Conservation (phyloP, 37 sponge, comb jelly and placozoan genomes). For the Ephydatia muelleri region DNA sequence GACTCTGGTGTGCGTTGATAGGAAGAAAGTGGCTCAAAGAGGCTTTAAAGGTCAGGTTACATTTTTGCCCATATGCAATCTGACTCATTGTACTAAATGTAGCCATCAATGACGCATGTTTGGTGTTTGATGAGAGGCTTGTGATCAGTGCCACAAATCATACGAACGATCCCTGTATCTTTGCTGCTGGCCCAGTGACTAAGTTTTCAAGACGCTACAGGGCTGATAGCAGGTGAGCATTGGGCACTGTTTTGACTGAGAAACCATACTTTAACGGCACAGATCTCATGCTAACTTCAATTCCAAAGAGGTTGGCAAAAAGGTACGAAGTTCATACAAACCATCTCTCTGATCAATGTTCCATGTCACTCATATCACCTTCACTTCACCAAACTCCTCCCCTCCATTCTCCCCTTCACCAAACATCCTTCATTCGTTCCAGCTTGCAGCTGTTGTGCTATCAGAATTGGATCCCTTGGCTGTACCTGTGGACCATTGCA, state of each 20-base stretch:
- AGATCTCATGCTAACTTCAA: slow-evolving; percentile 78
- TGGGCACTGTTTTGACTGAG: not conserved
- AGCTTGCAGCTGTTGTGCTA: slow-evolving; percentile 43
- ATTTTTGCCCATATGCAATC: not conserved
- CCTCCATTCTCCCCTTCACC: too few species aligned
- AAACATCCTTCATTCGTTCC: slow-evolving; percentile 27
- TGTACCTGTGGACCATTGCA: not conserved
- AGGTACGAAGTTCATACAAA: slow-evolving; percentile 13
- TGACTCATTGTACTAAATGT: not conserved
- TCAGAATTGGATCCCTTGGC: slow-evolving; percentile 49
- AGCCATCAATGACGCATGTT: slow-evolving; percentile 94
- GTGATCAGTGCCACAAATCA: slow-evolving; percentile 77
- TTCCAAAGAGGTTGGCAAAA: slow-evolving; percentile 75
- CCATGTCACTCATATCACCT: slow-evolving; percentile 4
- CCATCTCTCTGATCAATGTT: not conserved
- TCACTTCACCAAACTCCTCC: not conserved
- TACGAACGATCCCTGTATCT: slow-evolving; percentile 89
- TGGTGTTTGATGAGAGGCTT: slow-evolving; percentile 92
- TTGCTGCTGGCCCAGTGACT: slow-evolving; percentile 93
- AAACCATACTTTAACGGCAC: not conserved
- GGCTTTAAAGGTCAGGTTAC: slow-evolving; percentile 70
- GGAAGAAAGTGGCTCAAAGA: slow-evolving; percentile 63
- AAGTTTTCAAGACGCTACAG: slow-evolving; percentile 90
- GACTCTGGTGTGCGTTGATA: slow-evolving; percentile 57
- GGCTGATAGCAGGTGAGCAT: slow-evolving; percentile 71